Evolutionary conservation across 2,797 vertebrate genomes (phyloP), one percentile per base, ranked within the genome.

Genomic region (Sebastes ruberrimus): DNA sequence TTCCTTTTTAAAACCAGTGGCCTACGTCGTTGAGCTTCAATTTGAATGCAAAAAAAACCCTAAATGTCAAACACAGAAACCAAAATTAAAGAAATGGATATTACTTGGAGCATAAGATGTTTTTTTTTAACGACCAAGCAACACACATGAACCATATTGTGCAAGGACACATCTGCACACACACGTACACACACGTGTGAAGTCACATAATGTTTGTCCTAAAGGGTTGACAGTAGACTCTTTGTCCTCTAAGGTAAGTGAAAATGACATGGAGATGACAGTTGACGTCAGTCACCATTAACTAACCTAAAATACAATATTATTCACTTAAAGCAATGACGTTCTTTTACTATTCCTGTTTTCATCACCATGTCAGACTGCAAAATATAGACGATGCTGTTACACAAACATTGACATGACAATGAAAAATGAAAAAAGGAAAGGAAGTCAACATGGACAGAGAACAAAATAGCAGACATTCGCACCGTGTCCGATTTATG

Each of bases 21-120:
- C 89, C 82, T 92, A 84, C 59, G 52, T 90, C 86, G 80, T 90
- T 90, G 68, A 91, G 71, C 87, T 90, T 89, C 87, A 82, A 57
- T 90, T 88, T 91, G 84, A 90, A 91, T 93, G 92, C 91, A 93
- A 93, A 87, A 82, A 86, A 80, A 32, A 0, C 1, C 23, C 80
- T 88, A 88, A 85, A 86, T 93, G 93, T 93, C 82, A 84, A 89
- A 91, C 86, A 92, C 88, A 87, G 76, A 92, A 93, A 90, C 89
- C 86, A 93, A 93, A 94, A 92, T 93, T 86, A 92, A 94, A 91
- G 78, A 89, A 85, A 90, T 83, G 61, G 63, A 82, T 85, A 88
- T 82, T 59, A 89, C 69, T 90, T 46, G 71, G 64, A 62, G 53
- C 64, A 72, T 10, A 46, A 42, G 10, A 16, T 76, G 38, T n/a